These are phyloP conservation scores for Amitus sp. DNA, from an alignment of 2,888 invertebrate species.

Conservation along the genomic window DNA sequence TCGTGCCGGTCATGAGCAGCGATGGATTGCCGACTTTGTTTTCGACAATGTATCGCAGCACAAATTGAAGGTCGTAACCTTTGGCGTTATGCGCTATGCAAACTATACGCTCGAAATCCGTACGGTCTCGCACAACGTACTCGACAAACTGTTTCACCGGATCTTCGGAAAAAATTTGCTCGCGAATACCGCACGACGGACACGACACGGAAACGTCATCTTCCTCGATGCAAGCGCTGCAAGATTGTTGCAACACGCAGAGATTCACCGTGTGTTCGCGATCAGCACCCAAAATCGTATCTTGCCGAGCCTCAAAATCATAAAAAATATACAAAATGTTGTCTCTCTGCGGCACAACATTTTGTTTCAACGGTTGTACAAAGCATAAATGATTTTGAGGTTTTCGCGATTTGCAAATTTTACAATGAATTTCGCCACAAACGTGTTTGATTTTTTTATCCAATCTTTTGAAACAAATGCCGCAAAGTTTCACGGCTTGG, in stretches of 20 bases:
- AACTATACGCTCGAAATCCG: conserved; percentile 18
- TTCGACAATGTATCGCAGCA: too few species aligned
- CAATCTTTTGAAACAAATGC: too few species aligned
- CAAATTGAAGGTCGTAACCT: too few species aligned
- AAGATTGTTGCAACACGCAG: too few species aligned
- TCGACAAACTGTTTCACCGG: conserved; percentile 23
- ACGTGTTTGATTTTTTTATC: not conserved
- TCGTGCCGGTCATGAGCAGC: conserved; percentile 41
- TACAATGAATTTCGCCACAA: conserved; percentile 4
- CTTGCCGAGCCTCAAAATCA: conserved; percentile 26
- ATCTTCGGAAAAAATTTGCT: conserved; percentile 15
- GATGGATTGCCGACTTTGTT: conserved; percentile 14
- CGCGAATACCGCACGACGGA: conserved; percentile 19
- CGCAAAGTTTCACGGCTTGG: conserved; percentile 1
- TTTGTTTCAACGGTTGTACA: conserved; percentile 10
- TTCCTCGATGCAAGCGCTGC: too few species aligned
- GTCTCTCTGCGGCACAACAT: not conserved
- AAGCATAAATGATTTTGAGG: conserved; percentile 12
- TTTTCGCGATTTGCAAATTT: not conserved
- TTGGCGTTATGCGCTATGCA: conserved; percentile 29
- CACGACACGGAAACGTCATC: too few species aligned
- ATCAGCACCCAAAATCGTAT: conserved; percentile 12
- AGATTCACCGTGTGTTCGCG: conserved; percentile 5
- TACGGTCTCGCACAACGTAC: conserved; percentile 11
- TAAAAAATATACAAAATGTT: conserved; percentile 28